Evolutionary conservation across 1,140 invertebrate species (phyloP).

Genomic region (Zelostemma sp.): DNA sequence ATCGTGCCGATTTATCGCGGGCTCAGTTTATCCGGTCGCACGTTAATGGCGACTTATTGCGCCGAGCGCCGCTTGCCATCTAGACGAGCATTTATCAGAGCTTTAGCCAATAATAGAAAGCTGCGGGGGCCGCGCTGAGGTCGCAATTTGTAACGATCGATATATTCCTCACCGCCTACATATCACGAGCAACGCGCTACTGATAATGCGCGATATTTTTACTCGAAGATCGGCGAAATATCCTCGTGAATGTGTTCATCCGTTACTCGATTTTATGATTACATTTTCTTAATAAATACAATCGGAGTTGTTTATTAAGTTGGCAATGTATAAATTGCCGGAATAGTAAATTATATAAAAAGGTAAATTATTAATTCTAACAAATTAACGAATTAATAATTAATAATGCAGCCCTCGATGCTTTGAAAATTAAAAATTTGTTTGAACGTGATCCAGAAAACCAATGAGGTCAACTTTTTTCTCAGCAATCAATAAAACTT

Average conservation of each 20-base stretch:
- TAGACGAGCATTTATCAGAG: constrained; percentile 52
- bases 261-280: too few relatives aligned
- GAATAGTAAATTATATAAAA: too few relatives aligned
- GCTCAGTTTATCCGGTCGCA: constrained; percentile 52
- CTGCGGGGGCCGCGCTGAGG: constrained; percentile 30
- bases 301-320: too few relatives aligned
- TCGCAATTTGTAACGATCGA: constrained; percentile 53
- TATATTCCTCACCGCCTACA: constrained; percentile 13
- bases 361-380: too few relatives aligned
- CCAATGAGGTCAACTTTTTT: too few relatives aligned
- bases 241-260: background rate
- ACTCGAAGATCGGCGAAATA: background rate
- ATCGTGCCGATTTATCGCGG: constrained; percentile 61
- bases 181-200: background rate
- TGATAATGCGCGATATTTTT: background rate
- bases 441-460: too few relatives aligned
- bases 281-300: too few relatives aligned
- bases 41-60: constrained; percentile 63
- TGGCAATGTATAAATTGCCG: too few relatives aligned
- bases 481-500: too few relatives aligned
- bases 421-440: too few relatives aligned
- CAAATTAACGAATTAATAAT: too few relatives aligned
- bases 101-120: constrained; percentile 57
- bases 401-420: too few relatives aligned
- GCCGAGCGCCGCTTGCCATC: constrained; percentile 8